phyloP scores from a whole-genome alignment of 2,113 vertebrate species.

The Aptenodytes forsteri region DNA sequence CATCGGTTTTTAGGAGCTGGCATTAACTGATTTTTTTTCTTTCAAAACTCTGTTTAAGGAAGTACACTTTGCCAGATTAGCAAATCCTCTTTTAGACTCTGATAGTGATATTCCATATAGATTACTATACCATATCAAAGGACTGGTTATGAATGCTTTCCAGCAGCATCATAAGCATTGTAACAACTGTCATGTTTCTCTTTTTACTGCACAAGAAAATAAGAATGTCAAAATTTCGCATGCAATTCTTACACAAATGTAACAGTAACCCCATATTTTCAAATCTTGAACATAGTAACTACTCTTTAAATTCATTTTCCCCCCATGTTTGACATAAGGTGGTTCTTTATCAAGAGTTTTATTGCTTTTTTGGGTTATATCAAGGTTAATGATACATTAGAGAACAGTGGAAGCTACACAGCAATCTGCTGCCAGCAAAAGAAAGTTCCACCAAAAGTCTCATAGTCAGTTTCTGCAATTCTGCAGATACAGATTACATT shows the following conservation, averaged over 20 bases:
- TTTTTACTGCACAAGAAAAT: not conserved
- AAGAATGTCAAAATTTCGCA: not conserved
- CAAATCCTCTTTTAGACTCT: not conserved
- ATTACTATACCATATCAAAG: not conserved
- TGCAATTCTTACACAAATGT: not conserved
- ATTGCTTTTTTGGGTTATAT: not conserved
- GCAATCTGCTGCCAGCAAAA: not conserved
- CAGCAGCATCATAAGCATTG: not conserved
- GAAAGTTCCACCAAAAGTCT: not conserved
- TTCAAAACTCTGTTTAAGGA: not conserved
- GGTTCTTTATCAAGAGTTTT: not conserved
- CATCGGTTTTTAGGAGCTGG: fast-evolving
- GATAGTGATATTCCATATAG: not conserved
- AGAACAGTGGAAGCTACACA: not conserved
- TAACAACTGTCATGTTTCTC: not conserved
- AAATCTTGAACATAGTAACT: not conserved
- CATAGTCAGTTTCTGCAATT: not conserved
- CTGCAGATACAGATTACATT: not conserved
- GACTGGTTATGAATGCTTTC: not conserved
- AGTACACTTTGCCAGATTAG: not conserved
- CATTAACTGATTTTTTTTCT: not conserved
- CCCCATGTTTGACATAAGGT: fast-evolving
- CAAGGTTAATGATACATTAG: not conserved
- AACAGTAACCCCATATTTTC: not conserved
- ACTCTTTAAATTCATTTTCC: not conserved